Evolutionary conservation across 2,113 vertebrate species (phyloP), one percentile per base, ranked within the genome.

Genomic region (Neopipo cinnamomea): DNA sequence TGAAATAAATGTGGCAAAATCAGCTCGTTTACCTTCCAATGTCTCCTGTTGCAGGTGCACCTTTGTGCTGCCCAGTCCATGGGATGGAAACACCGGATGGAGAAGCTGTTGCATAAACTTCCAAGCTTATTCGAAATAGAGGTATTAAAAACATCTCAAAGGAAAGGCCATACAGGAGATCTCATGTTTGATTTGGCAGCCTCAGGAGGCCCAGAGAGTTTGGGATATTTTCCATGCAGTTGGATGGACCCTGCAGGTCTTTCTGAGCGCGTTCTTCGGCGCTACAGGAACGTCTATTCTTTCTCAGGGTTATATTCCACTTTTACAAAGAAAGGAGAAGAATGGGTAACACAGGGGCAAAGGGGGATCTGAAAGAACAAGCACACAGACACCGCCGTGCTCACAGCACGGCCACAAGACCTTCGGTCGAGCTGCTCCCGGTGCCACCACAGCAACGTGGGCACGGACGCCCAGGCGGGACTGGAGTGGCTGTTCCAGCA

Each of bases 251-350:
- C 89, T 5, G 55, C 4, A 21, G 71, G 59, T 53, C 68, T 33
- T 31, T 33, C 0, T 8, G 55, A 66, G 89, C 14, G 3, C 0
- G 12, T 55, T 65, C 77, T 39, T 5, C 31, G 0, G 11, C 0
- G 7, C 89, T 28, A 66, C 88, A 41, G 89, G 15, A 79, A 66
- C 2, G 1, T 11, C 31, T 5, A 0, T 7, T 37, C 8, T 59
- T 12, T 42, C 14, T 11, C 44, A 65, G 68, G 10, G 6, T 77
- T 70, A 12, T 75, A 14, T 59, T 77, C 77, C 71, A 83, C 11
- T 59, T 89, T 22, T 21, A 73, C 28, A 73, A 28, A 55, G 92
- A 77, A n/a, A 92, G 66, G 65, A 42, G 68, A 90, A 85, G 81
- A 71, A 50, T 1, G 72, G 84, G 78, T 12, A 56, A 91, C 72